phyloP scores from a whole-genome alignment of 2,888 invertebrate genomes.

The Ichneumon xanthorius region DNA sequence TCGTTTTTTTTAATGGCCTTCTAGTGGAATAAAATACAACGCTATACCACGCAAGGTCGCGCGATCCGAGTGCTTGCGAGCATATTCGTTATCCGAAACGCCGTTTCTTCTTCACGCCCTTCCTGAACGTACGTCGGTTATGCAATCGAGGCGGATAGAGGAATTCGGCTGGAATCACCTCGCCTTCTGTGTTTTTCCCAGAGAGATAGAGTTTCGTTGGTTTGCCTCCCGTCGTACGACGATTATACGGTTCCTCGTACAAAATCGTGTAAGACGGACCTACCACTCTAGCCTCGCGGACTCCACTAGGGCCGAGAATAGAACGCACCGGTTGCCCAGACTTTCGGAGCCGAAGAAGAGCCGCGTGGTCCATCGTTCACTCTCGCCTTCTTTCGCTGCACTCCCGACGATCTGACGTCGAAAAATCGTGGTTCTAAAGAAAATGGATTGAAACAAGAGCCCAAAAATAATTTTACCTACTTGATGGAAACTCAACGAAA shows the following conservation, averaged over 20 bases:
- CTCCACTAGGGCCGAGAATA: constrained; percentile 72
- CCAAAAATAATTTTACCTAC: background rate
- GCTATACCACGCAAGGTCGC: background rate
- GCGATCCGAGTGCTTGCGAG: background rate
- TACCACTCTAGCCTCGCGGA: constrained; percentile 54
- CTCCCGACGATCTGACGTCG: background rate
- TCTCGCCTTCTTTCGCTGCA: constrained; percentile 37
- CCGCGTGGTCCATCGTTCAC: constrained; percentile 60
- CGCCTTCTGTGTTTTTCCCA: background rate
- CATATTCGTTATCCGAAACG: background rate
- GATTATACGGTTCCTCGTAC: constrained; percentile 10
- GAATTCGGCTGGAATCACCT: constrained; percentile 30
- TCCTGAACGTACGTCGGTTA: background rate
- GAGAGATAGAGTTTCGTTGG: constrained; percentile 8
- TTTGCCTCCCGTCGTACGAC: constrained; percentile 34
- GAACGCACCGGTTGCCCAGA: constrained; percentile 76
- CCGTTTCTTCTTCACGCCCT: background rate
- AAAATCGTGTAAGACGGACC: constrained; percentile 23
- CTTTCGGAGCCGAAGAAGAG: constrained; percentile 73
- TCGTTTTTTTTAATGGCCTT: background rate
- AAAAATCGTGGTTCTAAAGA: background rate
- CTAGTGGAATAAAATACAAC: background rate
- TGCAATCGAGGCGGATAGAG: constrained; percentile 3
- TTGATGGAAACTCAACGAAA: background rate
- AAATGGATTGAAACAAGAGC: background rate